These are phyloP conservation scores for Anoura caudifer DNA, from an alignment of 2,113 vertebrate species.

Conservation along the genomic window DNA sequence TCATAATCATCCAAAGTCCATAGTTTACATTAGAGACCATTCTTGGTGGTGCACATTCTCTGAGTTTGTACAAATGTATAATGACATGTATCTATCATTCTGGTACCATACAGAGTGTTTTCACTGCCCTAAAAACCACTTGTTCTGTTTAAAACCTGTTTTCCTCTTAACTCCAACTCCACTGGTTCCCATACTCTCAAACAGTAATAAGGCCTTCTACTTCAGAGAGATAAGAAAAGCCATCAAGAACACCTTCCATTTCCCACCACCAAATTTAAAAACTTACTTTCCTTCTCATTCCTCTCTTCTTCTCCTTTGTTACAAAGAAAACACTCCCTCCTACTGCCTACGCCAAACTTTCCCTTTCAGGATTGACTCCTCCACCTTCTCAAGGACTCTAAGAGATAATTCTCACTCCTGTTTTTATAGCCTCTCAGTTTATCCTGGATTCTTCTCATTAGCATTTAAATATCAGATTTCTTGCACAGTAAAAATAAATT, in stretches of 20 bases:
- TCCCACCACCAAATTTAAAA: neutral
- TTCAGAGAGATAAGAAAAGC: neutral
- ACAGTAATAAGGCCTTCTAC: neutral
- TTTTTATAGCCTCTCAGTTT: neutral
- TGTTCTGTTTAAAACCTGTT: slow-evolving; percentile 9
- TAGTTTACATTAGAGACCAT: neutral
- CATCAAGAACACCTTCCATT: neutral
- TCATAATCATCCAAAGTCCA: neutral
- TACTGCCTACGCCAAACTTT: neutral
- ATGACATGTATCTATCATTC: neutral
- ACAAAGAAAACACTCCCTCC: neutral
- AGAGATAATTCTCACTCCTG: neutral
- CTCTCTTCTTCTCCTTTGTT: neutral
- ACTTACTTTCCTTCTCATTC: neutral
- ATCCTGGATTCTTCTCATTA: neutral
- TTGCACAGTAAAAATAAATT: neutral
- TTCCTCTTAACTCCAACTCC: neutral
- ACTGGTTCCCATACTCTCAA: neutral
- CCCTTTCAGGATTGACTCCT: neutral
- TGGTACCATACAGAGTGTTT: neutral
- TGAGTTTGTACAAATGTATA: neutral
- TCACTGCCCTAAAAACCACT: neutral
- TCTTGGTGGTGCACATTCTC: neutral
- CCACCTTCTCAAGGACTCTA: neutral
- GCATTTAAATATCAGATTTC: neutral